These are phyloP conservation scores for Drosophila gaucha DNA, from an alignment of 2,888 invertebrate species.

Conservation along the genomic window DNA sequence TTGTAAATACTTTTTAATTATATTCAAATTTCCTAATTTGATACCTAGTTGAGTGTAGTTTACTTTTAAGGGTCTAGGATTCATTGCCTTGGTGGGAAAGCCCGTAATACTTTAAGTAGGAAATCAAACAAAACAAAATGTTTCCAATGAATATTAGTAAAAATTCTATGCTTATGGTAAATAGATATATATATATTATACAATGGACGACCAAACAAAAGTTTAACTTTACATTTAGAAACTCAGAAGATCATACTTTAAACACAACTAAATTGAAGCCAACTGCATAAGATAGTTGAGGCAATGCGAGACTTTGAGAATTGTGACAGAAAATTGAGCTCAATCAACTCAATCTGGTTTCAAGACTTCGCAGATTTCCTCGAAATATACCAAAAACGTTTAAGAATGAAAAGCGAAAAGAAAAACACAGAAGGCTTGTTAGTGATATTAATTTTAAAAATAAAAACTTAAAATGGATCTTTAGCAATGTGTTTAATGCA, in stretches of 20 bases:
- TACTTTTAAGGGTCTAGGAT: slow-evolving; percentile 24
- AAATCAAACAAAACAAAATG: slow-evolving; percentile 21
- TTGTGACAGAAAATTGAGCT: too few relatives aligned
- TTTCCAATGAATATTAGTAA: slow-evolving; percentile 22
- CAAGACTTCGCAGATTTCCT: slow-evolving; percentile 2
- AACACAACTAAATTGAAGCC: slow-evolving; percentile 32
- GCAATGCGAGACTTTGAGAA: too few relatives aligned
- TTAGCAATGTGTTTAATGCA: slow-evolving; percentile 19
- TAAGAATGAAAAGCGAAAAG: slow-evolving; percentile 7
- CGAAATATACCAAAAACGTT: slow-evolving; percentile 17
- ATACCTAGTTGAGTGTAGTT: slow-evolving; percentile 18
- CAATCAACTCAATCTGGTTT: slow-evolving; percentile 15
- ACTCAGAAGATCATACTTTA: slow-evolving; percentile 42
- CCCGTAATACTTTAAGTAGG: slow-evolving; percentile 53
- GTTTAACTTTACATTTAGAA: slow-evolving; percentile 71
- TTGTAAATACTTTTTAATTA: slow-evolving; percentile 50
- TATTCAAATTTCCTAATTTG: slow-evolving; percentile 27
- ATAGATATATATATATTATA: slow-evolving; percentile 46
- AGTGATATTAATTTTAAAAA: slow-evolving; percentile 84
- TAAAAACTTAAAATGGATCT: slow-evolving; percentile 47
- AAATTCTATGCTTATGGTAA: slow-evolving; percentile 62
- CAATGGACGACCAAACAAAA: slow-evolving; percentile 77
- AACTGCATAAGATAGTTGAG: slow-evolving; percentile 30
- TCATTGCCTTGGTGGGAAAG: slow-evolving; percentile 40
- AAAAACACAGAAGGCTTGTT: slow-evolving; percentile 80